A percentile compares a stretch with the other conserved stretches of the same genome.
These are phyloP conservation scores for Speoplatyrhinus poulsoni DNA, from an alignment of 2,113 vertebrate genomes.

Conservation along the genomic window DNA sequence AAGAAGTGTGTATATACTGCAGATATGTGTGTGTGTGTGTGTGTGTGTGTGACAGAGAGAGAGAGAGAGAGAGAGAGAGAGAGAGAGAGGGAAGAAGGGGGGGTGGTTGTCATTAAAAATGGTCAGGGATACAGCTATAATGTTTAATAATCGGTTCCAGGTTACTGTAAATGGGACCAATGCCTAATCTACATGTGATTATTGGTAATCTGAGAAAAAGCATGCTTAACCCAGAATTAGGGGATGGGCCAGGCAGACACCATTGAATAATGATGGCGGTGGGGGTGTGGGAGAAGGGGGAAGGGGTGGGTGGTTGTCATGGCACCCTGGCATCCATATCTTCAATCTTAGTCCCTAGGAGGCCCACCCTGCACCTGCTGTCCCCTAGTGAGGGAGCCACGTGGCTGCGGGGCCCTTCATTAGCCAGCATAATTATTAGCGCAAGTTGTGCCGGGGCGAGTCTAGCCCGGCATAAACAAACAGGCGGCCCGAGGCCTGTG, in stretches of 20 bases:
- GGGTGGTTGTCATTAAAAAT: constrained; percentile 3
- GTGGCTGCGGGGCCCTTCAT: constrained; percentile 99
- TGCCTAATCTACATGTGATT: too few species aligned
- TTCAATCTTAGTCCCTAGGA: constrained; percentile 99
- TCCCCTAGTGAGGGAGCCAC: constrained; percentile 91
- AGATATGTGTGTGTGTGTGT: too few species aligned
- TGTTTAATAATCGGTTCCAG: too few species aligned
- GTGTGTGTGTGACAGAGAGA: not conserved
- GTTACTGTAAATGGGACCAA: too few species aligned
- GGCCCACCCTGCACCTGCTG: constrained; percentile 99
- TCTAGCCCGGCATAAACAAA: constrained; percentile 99
- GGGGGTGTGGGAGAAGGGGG: constrained; percentile 77
- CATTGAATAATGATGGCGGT: constrained; percentile 51
- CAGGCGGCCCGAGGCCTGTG: constrained; percentile 90
- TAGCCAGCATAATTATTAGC: constrained; percentile 99
- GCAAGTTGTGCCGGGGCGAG: constrained; percentile 93
- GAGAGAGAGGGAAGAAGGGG: constrained; percentile 2
- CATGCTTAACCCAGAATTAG: not conserved
- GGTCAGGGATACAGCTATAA: not conserved
- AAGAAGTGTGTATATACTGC: too few species aligned
- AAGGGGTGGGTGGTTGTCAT: constrained; percentile 52
- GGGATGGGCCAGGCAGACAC: constrained; percentile 17
- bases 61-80: constrained; percentile 4
- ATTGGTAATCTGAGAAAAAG: not conserved
- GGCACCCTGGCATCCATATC: constrained; percentile 72